Evolutionary conservation across 2,113 vertebrate genomes (phyloP).

Genomic region (Petromus typicus): DNA sequence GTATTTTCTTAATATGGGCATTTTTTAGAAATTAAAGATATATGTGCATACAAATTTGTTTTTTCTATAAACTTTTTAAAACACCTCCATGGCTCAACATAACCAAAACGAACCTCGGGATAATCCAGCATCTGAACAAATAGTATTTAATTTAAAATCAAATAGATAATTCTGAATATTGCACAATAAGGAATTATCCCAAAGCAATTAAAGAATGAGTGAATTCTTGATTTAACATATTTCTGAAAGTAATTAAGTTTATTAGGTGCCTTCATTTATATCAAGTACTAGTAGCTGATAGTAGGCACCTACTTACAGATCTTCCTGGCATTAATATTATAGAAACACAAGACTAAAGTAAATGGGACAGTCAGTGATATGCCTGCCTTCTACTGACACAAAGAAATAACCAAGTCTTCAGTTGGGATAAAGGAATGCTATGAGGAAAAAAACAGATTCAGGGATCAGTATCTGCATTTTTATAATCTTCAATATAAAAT

Average conservation of each 20-base stretch:
- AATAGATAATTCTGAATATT: slow-evolving; percentile 13
- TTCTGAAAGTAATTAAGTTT: background rate
- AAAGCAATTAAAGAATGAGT: slow-evolving; percentile 41
- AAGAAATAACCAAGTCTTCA: slow-evolving; percentile 26
- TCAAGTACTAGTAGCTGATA: background rate
- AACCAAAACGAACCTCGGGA: slow-evolving; percentile 32
- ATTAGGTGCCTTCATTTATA: background rate
- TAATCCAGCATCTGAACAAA: slow-evolving; percentile 37
- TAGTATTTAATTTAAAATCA: slow-evolving; percentile 8
- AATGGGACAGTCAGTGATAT: background rate
- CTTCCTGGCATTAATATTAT: background rate
- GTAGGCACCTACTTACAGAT: background rate
- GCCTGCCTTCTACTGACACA: background rate
- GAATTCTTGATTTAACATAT: slow-evolving; percentile 10
- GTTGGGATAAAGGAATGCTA: background rate
- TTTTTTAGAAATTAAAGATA: background rate
- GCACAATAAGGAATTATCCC: background rate
- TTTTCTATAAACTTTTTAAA: background rate
- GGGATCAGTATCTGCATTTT: background rate
- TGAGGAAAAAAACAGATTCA: background rate
- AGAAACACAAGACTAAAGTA: background rate
- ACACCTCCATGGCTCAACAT: background rate
- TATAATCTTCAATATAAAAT: background rate
- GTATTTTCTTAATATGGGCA: background rate
- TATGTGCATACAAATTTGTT: background rate